Evolutionary conservation across 2,113 vertebrate species (phyloP).

Genomic region (Thermophis baileyi): DNA sequence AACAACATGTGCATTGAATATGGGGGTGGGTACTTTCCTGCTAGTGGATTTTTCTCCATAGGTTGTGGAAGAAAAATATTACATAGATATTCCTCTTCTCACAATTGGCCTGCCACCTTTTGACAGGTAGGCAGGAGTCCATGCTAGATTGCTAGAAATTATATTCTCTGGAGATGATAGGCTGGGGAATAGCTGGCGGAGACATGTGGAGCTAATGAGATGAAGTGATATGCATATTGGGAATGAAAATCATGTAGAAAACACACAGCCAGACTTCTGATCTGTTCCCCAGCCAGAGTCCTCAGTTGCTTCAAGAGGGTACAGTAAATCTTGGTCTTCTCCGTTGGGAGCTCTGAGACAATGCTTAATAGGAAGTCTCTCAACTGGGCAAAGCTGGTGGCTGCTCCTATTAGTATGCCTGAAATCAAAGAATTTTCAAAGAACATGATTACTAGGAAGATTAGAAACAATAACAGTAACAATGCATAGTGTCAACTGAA

Average conservation of each 20-base stretch:
- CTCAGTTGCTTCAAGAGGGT: slow-evolving; percentile 76
- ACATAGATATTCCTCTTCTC: background rate
- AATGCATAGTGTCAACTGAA: background rate
- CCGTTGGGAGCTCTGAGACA: slow-evolving; percentile 57
- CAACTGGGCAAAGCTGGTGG: slow-evolving; percentile 72
- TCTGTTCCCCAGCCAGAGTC: slow-evolving; percentile 77
- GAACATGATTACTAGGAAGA: background rate
- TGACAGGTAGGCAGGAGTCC: background rate
- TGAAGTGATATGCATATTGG: background rate
- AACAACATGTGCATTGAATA: background rate
- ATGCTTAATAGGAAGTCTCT: slow-evolving; percentile 61
- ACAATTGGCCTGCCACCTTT: background rate
- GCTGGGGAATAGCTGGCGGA: background rate
- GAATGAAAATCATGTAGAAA: background rate
- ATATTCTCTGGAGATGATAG: background rate
- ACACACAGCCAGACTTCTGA: slow-evolving; percentile 78
- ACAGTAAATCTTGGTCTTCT: slow-evolving; percentile 72
- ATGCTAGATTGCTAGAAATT: background rate
- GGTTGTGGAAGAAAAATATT: background rate
- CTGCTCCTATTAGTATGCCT: slow-evolving; percentile 80
- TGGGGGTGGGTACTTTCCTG: background rate
- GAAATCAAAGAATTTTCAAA: slow-evolving; percentile 27
- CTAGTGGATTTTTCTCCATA: background rate
- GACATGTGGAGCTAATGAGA: background rate
- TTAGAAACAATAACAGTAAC: background rate